A percentile compares a stretch with the other conserved stretches of the same genome.
These are phyloP conservation scores for Notiomystis cincta DNA, from an alignment of 2,113 vertebrate species.

Conservation along the genomic window DNA sequence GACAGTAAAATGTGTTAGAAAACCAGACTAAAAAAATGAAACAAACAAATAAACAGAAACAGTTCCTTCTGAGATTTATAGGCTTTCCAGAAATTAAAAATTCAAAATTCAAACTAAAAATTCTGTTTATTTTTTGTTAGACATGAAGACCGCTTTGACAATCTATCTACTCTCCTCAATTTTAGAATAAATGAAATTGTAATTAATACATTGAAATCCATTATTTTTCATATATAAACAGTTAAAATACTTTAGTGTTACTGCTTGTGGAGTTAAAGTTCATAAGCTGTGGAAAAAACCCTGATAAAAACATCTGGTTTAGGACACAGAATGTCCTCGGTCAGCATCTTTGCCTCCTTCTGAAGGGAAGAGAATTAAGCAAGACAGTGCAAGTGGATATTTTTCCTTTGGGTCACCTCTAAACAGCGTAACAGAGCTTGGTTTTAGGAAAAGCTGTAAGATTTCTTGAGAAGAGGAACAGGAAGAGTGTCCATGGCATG, in stretches of 20 bases:
- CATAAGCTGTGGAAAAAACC: not conserved
- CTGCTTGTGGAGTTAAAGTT: not conserved
- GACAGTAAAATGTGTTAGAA: not conserved
- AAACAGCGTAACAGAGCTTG: not conserved
- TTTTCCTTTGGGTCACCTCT: not conserved
- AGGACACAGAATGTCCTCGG: not conserved
- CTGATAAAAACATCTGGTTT: not conserved
- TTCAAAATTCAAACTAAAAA: too few species aligned
- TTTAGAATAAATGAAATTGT: not conserved
- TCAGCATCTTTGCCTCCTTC: not conserved
- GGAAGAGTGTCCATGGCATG: not conserved
- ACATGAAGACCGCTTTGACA: not conserved
- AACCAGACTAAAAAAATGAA: not conserved
- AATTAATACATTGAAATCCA: not conserved
- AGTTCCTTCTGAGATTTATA: not conserved
- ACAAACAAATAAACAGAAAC: not conserved
- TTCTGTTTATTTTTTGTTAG: not conserved
- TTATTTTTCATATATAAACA: not conserved
- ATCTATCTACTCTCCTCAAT: not conserved
- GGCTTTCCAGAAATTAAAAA: not conserved
- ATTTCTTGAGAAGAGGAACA: not conserved
- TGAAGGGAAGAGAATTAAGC: not conserved
- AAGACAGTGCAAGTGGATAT: not conserved
- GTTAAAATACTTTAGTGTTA: not conserved
- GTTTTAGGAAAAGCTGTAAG: not conserved